Percentiles rank a stretch among this genome's conserved stretches.
Conservation (phyloP, 2,888 invertebrate genomes). For the Apantesis nais region DNA sequence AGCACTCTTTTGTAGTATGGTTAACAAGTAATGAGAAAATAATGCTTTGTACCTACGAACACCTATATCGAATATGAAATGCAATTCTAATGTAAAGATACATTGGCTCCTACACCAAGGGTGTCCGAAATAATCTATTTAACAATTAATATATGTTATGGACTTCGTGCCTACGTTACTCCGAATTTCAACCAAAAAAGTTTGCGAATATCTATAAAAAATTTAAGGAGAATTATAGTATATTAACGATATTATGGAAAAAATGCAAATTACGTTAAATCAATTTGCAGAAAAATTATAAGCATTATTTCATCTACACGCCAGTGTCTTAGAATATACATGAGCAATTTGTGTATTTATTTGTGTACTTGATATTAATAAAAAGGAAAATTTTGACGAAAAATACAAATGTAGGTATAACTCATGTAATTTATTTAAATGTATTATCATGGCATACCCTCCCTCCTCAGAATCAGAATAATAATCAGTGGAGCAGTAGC, state of each 20-base stretch:
- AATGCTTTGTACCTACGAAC: conserved; percentile 13
- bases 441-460: too few species aligned
- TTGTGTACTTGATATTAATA: too few species aligned
- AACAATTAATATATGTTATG: conserved; percentile 6
- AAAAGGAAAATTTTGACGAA: too few species aligned
- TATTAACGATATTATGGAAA: background rate
- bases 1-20: background rate
- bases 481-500: too few species aligned
- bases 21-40: background rate
- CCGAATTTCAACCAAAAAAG: background rate
- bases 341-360: background rate
- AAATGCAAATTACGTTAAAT: background rate
- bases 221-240: background rate
- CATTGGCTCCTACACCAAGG: conserved; percentile 5
- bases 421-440: too few species aligned
- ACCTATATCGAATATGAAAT: conserved; percentile 8
- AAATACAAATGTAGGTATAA: too few species aligned
- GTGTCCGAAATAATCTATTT: conserved; percentile 10
- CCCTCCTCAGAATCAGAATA: too few species aligned
- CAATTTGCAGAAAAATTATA: background rate
- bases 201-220: background rate
- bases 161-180: conserved; percentile 8
- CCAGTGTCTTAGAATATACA: background rate
- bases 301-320: background rate
- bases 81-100: conserved; percentile 1